Evolutionary conservation across 1,140 invertebrate genomes (phyloP).

Genomic region (Melanaphis sacchari): DNA sequence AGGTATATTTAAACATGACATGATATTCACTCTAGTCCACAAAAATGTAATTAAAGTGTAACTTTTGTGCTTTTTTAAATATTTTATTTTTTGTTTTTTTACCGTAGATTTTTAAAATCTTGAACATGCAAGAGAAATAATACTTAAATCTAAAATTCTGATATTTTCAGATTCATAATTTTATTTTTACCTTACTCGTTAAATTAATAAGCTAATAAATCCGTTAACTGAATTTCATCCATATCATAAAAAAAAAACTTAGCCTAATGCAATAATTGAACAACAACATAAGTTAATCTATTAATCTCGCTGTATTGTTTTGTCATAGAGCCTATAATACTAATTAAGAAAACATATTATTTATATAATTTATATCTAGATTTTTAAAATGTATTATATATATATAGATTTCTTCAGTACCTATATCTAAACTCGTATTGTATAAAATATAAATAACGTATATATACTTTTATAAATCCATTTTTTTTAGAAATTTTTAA

Average conservation of each 20-base stretch:
- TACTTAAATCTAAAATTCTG: not conserved
- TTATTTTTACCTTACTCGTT: not conserved
- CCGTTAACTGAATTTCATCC: not conserved
- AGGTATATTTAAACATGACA: too few species aligned
- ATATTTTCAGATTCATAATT: not conserved
- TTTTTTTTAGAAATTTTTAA: not conserved
- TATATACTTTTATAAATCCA: not conserved
- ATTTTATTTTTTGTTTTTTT: not conserved
- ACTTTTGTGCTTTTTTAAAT: too few species aligned
- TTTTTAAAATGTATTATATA: not conserved
- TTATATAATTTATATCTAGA: not conserved
- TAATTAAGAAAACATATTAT: not conserved
- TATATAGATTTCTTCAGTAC: too few species aligned
- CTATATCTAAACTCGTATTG: not conserved
- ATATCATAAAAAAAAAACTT: not conserved
- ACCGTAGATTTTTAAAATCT: not conserved
- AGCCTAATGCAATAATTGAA: not conserved
- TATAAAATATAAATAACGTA: too few species aligned
- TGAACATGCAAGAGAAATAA: not conserved
- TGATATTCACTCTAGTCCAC: not conserved
- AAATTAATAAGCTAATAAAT: not conserved
- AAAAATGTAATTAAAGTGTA: not conserved
- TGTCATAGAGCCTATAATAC: not conserved
- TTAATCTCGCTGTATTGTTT: not conserved
- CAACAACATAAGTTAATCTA: not conserved